Conservation (phyloP, 2,888 invertebrate species). For the Hirudinaria manillensis region DNA sequence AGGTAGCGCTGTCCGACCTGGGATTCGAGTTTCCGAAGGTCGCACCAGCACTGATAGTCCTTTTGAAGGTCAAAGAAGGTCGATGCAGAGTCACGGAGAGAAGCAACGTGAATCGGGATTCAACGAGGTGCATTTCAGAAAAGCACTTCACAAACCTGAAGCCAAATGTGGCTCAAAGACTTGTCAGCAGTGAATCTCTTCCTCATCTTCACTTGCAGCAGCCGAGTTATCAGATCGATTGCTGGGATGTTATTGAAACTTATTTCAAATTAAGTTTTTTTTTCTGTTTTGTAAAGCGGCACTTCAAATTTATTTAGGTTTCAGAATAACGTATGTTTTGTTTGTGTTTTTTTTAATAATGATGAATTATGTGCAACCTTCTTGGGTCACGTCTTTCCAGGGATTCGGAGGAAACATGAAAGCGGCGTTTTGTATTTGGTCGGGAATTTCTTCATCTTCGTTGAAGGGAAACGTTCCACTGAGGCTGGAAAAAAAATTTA, state of each 20-base stretch:
- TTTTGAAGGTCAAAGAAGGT: slow-evolving; percentile 53
- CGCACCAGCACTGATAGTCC: slow-evolving; percentile 89
- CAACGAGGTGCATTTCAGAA: neutral
- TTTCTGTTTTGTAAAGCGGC: too few relatives aligned
- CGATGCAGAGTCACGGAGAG: neutral
- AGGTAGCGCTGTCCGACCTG: slow-evolving; percentile 71
- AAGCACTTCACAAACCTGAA: slow-evolving; percentile 65
- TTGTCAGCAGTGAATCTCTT: slow-evolving; percentile 94
- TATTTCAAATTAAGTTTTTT: too few relatives aligned
- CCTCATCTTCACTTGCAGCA: slow-evolving; percentile 76
- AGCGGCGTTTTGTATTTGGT: slow-evolving; percentile 98
- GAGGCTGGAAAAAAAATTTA: slow-evolving; percentile 61
- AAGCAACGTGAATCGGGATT: neutral
- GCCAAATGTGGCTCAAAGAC: slow-evolving; percentile 86
- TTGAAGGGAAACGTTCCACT: slow-evolving; percentile 99
- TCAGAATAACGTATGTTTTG: too few relatives aligned
- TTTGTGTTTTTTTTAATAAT: too few relatives aligned
- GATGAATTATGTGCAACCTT: too few relatives aligned
- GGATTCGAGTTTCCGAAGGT: slow-evolving; percentile 78
- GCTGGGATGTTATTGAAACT: slow-evolving; percentile 62
- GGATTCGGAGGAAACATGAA: slow-evolving; percentile 98
- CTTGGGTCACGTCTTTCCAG: slow-evolving; percentile 89
- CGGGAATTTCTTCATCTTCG: slow-evolving; percentile 98
- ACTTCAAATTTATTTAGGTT: too few relatives aligned
- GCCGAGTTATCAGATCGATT: slow-evolving; percentile 92